Evolutionary conservation across 2,888 invertebrate genomes (phyloP), one percentile per base, ranked within the genome.

Genomic region (Prosapia bicincta): DNA sequence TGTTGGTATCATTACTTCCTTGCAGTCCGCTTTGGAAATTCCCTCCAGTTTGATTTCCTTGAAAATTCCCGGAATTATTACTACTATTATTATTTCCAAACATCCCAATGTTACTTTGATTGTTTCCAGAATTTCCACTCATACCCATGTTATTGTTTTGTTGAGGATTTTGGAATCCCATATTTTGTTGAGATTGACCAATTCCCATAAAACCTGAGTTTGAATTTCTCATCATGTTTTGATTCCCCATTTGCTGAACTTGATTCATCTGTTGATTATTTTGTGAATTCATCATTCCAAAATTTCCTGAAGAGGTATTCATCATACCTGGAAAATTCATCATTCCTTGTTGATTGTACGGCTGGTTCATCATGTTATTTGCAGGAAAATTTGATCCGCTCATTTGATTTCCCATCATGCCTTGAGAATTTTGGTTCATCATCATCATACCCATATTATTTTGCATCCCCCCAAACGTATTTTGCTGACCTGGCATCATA

Each of bases 241-340:
- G 68, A 54, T 74, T 74, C n/a, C 74, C 69, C 67, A 71, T 71
- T 26, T 74, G 66, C 43, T 54, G 69, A 67, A 85, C 86, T 78
- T 83, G 85, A 25, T 83, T 82, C 20, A 54, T 54, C 20, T 54
- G 54, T 20, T 54, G 54, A 10, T 54, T 10, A 54, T 54, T 74
- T 54, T 43, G 66, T 15, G 69, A 32, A 74, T 74, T 74, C 74
- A 74, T 74, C 74, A 74, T 66, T 25, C 75, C 75, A 71, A n/a
- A 54, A n/a, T 68, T 76, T 26, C 68, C 68, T 43, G 65, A 23
- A 28, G 66, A 38, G 68, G 71, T 71, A 13, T 66, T 32, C 74
- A 74, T 68, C 72, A 72, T 68, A 28, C 72, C 72, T 38, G 71
- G 71, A 72, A 66, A 72, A 38, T 76, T 76, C 76, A 76, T 76